These are phyloP conservation scores for Ceyx margarethae DNA, from an alignment of 2,113 vertebrate genomes.

Conservation along the genomic window DNA sequence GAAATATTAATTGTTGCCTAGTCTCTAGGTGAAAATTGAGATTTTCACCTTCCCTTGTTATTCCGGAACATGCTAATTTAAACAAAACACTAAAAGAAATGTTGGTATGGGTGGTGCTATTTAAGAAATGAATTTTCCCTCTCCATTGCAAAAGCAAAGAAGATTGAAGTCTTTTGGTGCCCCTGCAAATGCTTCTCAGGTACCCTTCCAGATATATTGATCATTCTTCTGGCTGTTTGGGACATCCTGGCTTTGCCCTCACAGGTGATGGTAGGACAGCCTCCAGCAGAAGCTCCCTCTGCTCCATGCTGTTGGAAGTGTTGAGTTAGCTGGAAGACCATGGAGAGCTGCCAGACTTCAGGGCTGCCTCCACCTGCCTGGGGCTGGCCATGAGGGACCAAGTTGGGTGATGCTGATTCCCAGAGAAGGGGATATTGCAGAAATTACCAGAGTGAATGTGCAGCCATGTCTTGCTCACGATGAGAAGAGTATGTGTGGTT, in stretches of 20 bases:
- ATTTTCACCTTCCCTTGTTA: not conserved
- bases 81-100: not conserved
- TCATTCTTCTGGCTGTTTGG: not conserved
- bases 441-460: not conserved
- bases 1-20: not conserved
- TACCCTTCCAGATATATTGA: not conserved
- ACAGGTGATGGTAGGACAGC: not conserved
- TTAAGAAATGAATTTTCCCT: not conserved
- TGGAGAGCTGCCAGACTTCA: rapidly evolving
- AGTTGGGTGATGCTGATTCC: not conserved
- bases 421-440: not conserved
- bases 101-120: not conserved
- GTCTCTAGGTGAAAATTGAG: not conserved
- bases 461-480: not conserved
- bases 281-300: not conserved
- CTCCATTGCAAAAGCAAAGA: not conserved
- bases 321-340: not conserved
- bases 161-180: not conserved
- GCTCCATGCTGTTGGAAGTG: not conserved
- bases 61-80: not conserved
- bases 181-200: not conserved
- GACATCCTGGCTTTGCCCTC: not conserved
- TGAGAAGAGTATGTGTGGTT: conserved; percentile 38
- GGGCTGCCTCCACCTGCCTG: rapidly evolving
- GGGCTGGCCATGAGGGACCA: rapidly evolving